Base-by-base conservation (phyloP, 2,113 vertebrate genomes). In the Aegotheles bennettii region DNA sequence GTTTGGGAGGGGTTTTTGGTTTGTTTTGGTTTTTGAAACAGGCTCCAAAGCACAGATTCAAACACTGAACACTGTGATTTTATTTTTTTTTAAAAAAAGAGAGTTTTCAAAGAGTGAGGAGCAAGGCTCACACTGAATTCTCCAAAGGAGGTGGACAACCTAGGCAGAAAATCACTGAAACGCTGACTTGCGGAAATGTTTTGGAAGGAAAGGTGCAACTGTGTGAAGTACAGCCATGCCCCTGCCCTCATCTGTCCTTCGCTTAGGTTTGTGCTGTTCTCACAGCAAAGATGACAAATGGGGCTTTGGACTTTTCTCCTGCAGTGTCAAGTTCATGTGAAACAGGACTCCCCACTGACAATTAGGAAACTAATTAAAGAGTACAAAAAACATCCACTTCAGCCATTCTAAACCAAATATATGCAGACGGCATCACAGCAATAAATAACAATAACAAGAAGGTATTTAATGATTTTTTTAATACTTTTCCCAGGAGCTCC, bases 241-340 rank as follows among this genome's bases (percentile, higher is more conserved):
- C 16, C 54, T 16, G 45, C 29, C 11, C 50, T 69, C 25, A 16
- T 4, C 54, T 26, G 28, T 42, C 40, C 42, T 48, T 51, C 14
- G 3, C 33, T 53, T 40, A n/a, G 78, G 57, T 60, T 56, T 71
- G 26, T 21, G 13, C 74, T 19, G 9, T 9, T 70, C 74, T 57
- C 53, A 36, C 0, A 0, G 81, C 42, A 78, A 33, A 57, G 47
- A 45, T 0, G 8, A 43, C 63, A 56, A 76, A 40, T 11, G 2
- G 16, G 10, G 25, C 69, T 77, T 40, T 16, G 36, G 76, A 60
- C 33, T 36, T 63, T 11, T 19, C 56, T 50, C 90, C 57, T 8
- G 20, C 19, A 57, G 50, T 0, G 23, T 25, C 45, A 28, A 56
- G 42, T 28, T 73, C 56, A 59, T 0, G 3, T 8, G 64, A 84